Evolutionary conservation across 2,797 vertebrate species (phyloP).

Genomic region (Mormyrops boulengeri): DNA sequence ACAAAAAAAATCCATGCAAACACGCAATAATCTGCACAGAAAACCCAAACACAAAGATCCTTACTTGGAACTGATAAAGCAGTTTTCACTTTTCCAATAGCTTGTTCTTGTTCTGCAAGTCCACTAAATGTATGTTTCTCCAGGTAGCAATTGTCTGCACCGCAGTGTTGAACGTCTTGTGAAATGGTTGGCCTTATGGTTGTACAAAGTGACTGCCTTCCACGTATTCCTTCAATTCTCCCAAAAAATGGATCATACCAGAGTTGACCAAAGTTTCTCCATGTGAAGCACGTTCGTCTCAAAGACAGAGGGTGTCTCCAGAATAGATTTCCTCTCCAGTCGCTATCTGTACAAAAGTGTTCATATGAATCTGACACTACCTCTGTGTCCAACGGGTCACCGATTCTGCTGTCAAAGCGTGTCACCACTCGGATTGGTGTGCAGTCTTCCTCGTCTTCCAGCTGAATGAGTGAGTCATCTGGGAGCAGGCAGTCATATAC

Average conservation of each 20-base stretch:
- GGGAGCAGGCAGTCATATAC: slow-evolving; percentile 79
- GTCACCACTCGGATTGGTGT: slow-evolving; percentile 49
- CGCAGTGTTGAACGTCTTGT: slow-evolving; percentile 35
- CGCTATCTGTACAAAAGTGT: slow-evolving; percentile 56
- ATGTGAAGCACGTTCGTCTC: slow-evolving; percentile 43
- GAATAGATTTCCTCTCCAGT: slow-evolving; percentile 49
- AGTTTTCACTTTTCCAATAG: slow-evolving; percentile 41
- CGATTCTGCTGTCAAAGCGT: slow-evolving; percentile 36
- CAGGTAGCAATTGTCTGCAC: slow-evolving; percentile 42
- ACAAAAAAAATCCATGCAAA: not conserved
- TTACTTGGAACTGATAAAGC: slow-evolving; percentile 62
- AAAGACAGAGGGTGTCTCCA: slow-evolving; percentile 58
- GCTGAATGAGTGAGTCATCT: slow-evolving; percentile 54
- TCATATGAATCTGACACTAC: slow-evolving; percentile 66
- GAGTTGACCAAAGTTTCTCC: not conserved
- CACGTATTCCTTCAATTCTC: slow-evolving; percentile 31
- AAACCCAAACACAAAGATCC: slow-evolving; percentile 14
- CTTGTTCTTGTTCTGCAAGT: slow-evolving; percentile 42
- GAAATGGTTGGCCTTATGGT: slow-evolving; percentile 32
- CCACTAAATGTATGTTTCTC: slow-evolving; percentile 50
- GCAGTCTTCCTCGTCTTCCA: slow-evolving; percentile 43
- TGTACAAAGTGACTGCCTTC: slow-evolving; percentile 19
- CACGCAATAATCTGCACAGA: not conserved
- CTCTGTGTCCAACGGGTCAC: slow-evolving; percentile 37
- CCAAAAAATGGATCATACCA: slow-evolving; percentile 25